A percentile compares a stretch with the other conserved stretches of the same genome.
Evolutionary conservation across 2,888 invertebrate species (phyloP).

Genomic region (Sminthurinus aureus): DNA sequence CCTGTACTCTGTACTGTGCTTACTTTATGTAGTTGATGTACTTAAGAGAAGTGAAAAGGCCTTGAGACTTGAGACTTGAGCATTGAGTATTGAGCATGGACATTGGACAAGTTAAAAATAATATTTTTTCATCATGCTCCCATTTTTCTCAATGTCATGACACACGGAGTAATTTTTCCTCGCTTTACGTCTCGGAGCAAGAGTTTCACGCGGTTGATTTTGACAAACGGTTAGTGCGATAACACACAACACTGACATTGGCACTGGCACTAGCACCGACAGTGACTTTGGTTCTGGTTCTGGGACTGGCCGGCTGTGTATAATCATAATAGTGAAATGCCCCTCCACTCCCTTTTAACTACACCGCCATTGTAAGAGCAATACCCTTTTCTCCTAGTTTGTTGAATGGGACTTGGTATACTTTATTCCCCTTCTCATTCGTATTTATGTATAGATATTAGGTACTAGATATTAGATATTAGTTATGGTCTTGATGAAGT

Average conservation of each 20-base stretch:
- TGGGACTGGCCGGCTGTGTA: background rate
- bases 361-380: background rate
- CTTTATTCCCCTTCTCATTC: too few relatives aligned
- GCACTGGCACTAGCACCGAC: too few relatives aligned
- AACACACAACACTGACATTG: slow-evolving; percentile 48
- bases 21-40: too few relatives aligned
- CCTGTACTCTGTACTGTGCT: too few relatives aligned
- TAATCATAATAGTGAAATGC: background rate
- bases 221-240: slow-evolving; percentile 57
- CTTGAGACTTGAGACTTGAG: too few relatives aligned
- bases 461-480: too few relatives aligned
- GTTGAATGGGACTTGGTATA: too few relatives aligned
- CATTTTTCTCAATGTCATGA: background rate
- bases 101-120: too few relatives aligned
- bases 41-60: too few relatives aligned
- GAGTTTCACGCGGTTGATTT: slow-evolving; percentile 49
- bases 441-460: too few relatives aligned
- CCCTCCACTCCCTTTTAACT: too few relatives aligned
- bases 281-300: slow-evolving; percentile 42
- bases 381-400: background rate
- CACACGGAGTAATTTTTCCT: background rate
- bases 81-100: too few relatives aligned
- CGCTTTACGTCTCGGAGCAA: background rate
- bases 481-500: background rate
- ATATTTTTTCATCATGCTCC: background rate